Conservation (phyloP, 2,888 invertebrate genomes). For the Hypsopygia costalis region DNA sequence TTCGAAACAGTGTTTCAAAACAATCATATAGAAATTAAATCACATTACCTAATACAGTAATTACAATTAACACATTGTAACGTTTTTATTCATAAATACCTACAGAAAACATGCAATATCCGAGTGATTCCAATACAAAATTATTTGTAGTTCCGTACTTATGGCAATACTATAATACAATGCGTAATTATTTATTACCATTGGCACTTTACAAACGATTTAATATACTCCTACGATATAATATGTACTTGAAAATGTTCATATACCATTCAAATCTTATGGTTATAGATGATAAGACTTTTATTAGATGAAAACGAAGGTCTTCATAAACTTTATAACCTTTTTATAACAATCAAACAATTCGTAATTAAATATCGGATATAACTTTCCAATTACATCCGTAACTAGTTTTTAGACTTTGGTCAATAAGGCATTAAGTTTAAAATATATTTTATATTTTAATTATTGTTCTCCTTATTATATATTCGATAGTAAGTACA, state of each 20-base stretch:
- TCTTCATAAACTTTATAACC: constrained; percentile 74
- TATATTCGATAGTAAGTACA: constrained; percentile 67
- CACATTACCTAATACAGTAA: too few relatives aligned
- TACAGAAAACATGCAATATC: neutral
- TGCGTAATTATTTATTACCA: neutral
- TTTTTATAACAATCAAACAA: constrained; percentile 77
- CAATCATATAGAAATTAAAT: too few relatives aligned
- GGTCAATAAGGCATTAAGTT: constrained; percentile 81
- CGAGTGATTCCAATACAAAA: neutral
- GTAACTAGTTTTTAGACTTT: constrained; percentile 80
- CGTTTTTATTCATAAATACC: too few relatives aligned
- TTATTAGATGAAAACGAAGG: constrained; percentile 55
- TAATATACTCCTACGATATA: constrained; percentile 17
- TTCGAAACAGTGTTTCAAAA: too few relatives aligned
- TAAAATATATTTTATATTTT: constrained; percentile 76
- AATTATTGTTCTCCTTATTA: constrained; percentile 78
- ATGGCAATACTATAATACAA: neutral
- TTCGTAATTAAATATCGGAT: constrained; percentile 64
- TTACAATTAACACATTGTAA: too few relatives aligned
- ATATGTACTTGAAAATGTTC: constrained; percentile 37
- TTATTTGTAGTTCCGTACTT: too few relatives aligned
- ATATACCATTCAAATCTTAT: constrained; percentile 40
- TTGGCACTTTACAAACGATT: constrained; percentile 9
- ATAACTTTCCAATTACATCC: constrained; percentile 64
- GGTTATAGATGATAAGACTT: constrained; percentile 59